phyloP scores from a whole-genome alignment of 1,140 invertebrate species.

The Leptoteleia sp. region DNA sequence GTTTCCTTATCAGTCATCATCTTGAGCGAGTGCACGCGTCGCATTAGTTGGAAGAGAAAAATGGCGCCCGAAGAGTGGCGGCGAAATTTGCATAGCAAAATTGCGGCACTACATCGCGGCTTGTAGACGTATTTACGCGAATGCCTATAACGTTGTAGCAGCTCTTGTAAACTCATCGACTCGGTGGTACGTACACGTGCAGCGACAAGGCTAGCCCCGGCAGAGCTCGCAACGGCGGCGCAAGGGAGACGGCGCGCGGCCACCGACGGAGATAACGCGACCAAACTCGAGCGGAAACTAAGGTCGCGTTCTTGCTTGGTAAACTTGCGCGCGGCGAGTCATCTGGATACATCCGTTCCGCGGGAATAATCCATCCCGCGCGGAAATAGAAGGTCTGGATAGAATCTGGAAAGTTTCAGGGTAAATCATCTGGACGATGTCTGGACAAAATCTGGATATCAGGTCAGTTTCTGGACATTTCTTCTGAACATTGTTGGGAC shows the following conservation, averaged over 20 bases:
- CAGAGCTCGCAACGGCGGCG: conserved; percentile 40
- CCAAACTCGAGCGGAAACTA: conserved; percentile 36
- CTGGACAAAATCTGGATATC: no score
- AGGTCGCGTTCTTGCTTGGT: no score
- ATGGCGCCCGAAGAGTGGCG: background rate
- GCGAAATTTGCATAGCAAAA: conserved; percentile 39
- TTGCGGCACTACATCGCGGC: conserved; percentile 4
- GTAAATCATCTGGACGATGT: no score
- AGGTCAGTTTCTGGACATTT: no score
- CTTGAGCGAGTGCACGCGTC: no score
- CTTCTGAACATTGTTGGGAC: no score
- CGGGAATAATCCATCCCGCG: conserved; percentile 60
- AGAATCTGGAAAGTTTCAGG: no score
- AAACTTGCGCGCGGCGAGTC: conserved; percentile 19
- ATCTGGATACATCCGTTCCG: conserved; percentile 25
- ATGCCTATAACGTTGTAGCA: conserved; percentile 41
- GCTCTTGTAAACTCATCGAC: conserved; percentile 58
- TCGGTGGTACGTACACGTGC: conserved; percentile 44
- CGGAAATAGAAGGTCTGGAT: no score
- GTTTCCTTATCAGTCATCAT: no score
- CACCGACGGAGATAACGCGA: no score
- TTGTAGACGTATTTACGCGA: conserved; percentile 16
- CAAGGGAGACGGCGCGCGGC: conserved; percentile 1
- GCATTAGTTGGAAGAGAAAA: background rate
- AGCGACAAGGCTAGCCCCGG: conserved; percentile 46